Conservation (phyloP, 2,113 vertebrate genomes). For the Nycticebus coucang region DNA sequence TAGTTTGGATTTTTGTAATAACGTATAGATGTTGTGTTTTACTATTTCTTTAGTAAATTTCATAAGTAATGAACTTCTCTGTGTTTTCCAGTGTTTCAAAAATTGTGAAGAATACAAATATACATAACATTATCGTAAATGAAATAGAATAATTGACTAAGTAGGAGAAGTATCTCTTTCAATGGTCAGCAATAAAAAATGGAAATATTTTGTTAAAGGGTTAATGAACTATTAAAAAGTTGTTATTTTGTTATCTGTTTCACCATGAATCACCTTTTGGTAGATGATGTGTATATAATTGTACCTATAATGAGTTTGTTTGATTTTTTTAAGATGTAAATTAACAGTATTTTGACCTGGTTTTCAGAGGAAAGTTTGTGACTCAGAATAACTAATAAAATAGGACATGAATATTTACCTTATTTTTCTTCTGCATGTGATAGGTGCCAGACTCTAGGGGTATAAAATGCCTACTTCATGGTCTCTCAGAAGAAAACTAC, state of each 20-base stretch:
- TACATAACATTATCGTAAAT: neutral
- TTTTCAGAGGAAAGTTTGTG: neutral
- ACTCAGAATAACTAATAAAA: neutral
- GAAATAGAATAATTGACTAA: neutral
- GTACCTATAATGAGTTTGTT: neutral
- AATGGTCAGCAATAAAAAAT: neutral
- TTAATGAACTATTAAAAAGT: neutral
- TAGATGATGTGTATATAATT: neutral
- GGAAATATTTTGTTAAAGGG: constrained; percentile 6
- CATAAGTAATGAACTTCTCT: neutral
- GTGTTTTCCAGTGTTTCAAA: neutral
- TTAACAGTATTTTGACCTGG: neutral
- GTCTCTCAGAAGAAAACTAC: neutral
- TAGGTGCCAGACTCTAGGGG: neutral
- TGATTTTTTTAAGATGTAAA: neutral
- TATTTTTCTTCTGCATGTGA: neutral
- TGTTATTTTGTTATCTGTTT: constrained; percentile 26
- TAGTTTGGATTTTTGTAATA: neutral
- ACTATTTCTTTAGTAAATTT: neutral
- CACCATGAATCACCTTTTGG: neutral
- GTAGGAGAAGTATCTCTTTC: neutral
- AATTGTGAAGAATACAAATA: neutral
- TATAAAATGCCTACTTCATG: neutral
- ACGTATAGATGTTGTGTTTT: neutral
- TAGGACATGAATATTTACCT: neutral